Evolutionary conservation across 2,113 vertebrate genomes (phyloP), one percentile per base, ranked within the genome.

Genomic region (Enhydra lutris): DNA sequence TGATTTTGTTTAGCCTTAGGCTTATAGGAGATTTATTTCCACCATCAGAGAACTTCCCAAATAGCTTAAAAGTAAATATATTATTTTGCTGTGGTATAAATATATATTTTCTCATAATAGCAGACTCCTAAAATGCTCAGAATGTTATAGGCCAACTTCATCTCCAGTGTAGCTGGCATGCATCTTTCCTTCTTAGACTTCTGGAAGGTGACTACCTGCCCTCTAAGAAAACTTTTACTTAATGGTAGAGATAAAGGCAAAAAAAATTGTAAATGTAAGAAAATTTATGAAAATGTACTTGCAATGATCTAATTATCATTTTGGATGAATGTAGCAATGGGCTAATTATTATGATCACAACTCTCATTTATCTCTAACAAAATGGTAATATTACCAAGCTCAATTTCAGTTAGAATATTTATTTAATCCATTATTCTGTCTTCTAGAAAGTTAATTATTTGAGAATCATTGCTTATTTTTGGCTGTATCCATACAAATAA

Each of bases 401-500:
- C 78, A 67, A 4, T 52, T 94, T 89, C 34, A 50, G 34, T 89
- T 52, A 15, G 14, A 82, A 31, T 55, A 31, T 86, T 86, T 55
- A 42, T 89, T 92, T 93, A 83, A 74, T 61, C 47, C 36, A 79
- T 81, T 93, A 71, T 80, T 93, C 63, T 91, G 59, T 65, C 36
- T 83, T 88, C 1, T 10, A 61, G 45, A 73, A 97, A 88, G 74
- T 82, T 94, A 90, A 84, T 87, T 36, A 92, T 47, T 69, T 65
- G 63, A 88, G 34, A 90, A 96, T 80, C 45, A 59, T 79, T 96
- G 36, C 8, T 67, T 83, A 74, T 39, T 95, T 96, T 73, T 15
- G 71, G 17, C 39, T 63, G 0, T 45, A 93, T 71, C 26, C 1
- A 1, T 23, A 45, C 17, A 89, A 95, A 69, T 92, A 85, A 73